These are phyloP conservation scores for Megalonaias nervosa DNA, from an alignment of 1,140 invertebrate species.

Conservation along the genomic window DNA sequence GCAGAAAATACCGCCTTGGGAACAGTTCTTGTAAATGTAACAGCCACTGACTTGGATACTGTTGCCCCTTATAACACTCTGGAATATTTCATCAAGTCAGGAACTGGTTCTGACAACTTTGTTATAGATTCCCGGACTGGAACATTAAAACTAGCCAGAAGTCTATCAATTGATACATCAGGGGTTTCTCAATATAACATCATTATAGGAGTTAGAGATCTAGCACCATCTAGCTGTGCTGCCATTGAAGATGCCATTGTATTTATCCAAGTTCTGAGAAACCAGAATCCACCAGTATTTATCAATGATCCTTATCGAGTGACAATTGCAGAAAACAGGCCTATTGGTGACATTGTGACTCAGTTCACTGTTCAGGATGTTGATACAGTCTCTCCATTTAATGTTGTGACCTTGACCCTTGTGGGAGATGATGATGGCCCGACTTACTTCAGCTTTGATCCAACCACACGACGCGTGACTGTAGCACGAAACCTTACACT, in stretches of 20 bases:
- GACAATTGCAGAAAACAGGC: conserved; percentile 44
- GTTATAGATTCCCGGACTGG: conserved; percentile 22
- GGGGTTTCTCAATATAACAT: background rate
- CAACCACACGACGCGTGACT: conserved; percentile 10
- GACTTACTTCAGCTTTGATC: conserved; percentile 28
- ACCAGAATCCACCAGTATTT: conserved; percentile 48
- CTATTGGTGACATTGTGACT: conserved; percentile 37
- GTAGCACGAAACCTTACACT: conserved; percentile 7
- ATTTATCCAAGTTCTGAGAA: conserved; percentile 45
- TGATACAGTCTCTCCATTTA: conserved; percentile 38
- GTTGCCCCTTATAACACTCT: conserved; percentile 26
- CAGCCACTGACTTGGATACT: conserved; percentile 19
- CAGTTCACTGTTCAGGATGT: conserved; percentile 42
- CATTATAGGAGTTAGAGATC: conserved; percentile 15
- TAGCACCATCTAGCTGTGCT: conserved; percentile 14
- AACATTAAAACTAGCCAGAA: conserved; percentile 10
- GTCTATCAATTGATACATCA: conserved; percentile 14
- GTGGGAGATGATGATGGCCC: conserved; percentile 25
- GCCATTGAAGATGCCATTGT: conserved; percentile 13
- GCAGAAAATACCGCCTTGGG: conserved; percentile 26
- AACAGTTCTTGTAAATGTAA: conserved; percentile 2
- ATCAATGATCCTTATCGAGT: conserved; percentile 20
- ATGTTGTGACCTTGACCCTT: conserved; percentile 6
- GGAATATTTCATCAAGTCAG: background rate
- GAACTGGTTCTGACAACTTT: conserved; percentile 13